Base-by-base conservation (phyloP, 2,888 invertebrate species). In the Sarcophaga carnaria region DNA sequence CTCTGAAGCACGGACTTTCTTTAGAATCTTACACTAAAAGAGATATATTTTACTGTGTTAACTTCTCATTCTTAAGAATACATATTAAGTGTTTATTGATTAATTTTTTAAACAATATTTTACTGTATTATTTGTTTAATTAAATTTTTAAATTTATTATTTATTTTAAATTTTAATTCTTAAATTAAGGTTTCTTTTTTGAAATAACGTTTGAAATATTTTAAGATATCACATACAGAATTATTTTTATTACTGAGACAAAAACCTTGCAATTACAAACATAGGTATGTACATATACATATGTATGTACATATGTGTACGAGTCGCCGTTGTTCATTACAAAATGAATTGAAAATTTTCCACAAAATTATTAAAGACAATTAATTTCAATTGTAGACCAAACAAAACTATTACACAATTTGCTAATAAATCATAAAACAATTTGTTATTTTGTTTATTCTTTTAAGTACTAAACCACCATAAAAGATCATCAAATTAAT, bases 351-450 rank as follows among this genome's bases (percentile, higher is more conserved):
- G 72, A 72, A 83, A 86, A 80, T 69, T 83, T 67, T 72, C 72
- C 76, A 86, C 72, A 86, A 83, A 86, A 63, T 45, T 67, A 86
- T 86, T 83, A 83, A 83, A 80, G 62, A 45, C 86, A 86, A 86
- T 86, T 86, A 86, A 86, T 77, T 83, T 25, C 80, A 86, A 86
- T 86, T 86, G 86, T 62, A 54, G 59, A 22, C 54, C 70, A 85
- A 77, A 74, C 72, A 81, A 77, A 72, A 62, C 76, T 64, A 60
- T 86, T 86, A 83, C 60, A 83, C 71, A 82, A 86, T 79, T 86
- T 69, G 72, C 76, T 74, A 72, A 78, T 72, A 83, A 83, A 78
- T 69, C 63, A 54, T 78, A 72, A 78, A 78, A 74, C 54, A 67
- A 78, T 78, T 82, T 77, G 64, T 71, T 70, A 14, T 54, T 76